These are phyloP conservation scores for Ahaetulla prasina DNA, from an alignment of 2,113 vertebrate species.

Conservation along the genomic window DNA sequence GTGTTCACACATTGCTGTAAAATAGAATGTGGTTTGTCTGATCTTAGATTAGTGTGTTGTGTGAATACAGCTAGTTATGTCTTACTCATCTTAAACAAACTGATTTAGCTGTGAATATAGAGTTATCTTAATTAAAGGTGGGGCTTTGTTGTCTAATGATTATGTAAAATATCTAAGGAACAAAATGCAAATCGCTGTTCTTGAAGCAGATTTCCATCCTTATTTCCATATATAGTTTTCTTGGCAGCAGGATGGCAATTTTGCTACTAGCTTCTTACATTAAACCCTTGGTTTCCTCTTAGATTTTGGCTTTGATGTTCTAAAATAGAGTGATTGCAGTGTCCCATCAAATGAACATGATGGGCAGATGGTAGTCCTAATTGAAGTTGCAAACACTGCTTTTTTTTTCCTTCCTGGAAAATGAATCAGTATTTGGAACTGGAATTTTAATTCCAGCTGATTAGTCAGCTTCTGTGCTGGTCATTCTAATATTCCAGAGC, in stretches of 20 bases:
- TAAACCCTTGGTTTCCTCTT: neutral
- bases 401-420: neutral
- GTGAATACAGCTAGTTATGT: neutral
- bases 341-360: neutral
- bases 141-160: neutral
- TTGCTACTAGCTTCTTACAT: neutral
- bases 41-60: neutral
- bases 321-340: neutral
- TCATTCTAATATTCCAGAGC: neutral
- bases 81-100: neutral
- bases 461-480: neutral
- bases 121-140: neutral
- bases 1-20: neutral
- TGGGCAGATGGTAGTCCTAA: neutral
- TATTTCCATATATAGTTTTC: neutral
- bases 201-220: neutral
- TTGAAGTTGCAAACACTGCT: neutral
- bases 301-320: neutral
- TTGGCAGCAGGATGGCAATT: neutral
- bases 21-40: neutral
- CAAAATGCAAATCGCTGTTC: neutral
- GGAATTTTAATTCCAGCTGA: neutral
- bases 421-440: neutral
- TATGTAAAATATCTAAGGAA: neutral
- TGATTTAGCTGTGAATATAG: neutral